Conservation (phyloP, 2,888 invertebrate species). For the Cinara cedri region DNA sequence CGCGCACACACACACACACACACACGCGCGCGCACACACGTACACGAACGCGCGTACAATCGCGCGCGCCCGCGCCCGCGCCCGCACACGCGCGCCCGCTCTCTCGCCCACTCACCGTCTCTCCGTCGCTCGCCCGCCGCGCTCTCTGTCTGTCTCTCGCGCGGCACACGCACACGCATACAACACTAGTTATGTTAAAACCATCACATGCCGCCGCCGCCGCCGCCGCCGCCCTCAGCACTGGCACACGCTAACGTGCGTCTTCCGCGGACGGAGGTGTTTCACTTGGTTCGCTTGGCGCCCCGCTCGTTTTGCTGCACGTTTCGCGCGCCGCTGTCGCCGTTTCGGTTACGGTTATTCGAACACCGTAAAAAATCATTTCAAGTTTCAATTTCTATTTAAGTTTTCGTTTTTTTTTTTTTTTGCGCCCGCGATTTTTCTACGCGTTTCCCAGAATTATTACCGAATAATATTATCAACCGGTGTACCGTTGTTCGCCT, state of each 20-base stretch:
- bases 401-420: no score
- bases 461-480: no score
- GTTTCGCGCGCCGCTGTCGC: background rate
- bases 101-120: no score
- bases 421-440: background rate
- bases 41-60: constrained; percentile 45
- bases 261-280: constrained; percentile 57
- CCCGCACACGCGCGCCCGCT: no score
- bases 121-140: no score
- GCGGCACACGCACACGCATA: constrained; percentile 40
- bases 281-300: constrained; percentile 10
- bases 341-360: no score
- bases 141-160: no score
- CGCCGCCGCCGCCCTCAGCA: constrained; percentile 55
- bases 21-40: constrained; percentile 28
- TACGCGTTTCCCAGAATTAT: no score
- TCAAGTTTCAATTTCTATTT: no score
- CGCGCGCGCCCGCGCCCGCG: constrained; percentile 46
- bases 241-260: constrained; percentile 57
- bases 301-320: background rate
- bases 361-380: no score
- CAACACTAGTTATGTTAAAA: constrained; percentile 49
- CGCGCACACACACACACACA: constrained; percentile 36
- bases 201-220: constrained; percentile 55
- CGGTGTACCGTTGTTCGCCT: no score